phyloP scores from a whole-genome alignment of 2,888 invertebrate species.

The Tipula confusa region DNA sequence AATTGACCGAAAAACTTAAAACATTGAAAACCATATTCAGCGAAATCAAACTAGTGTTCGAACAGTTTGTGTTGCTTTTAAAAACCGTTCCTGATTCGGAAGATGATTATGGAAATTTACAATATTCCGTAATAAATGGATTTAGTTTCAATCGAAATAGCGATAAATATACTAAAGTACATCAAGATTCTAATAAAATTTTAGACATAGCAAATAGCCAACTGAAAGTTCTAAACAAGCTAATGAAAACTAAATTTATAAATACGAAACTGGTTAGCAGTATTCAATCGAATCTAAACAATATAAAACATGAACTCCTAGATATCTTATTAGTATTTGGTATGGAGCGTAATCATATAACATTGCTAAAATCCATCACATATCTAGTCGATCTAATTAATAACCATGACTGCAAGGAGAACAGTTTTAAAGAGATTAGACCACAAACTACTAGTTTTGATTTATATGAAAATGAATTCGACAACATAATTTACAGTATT shows the following conservation, averaged over 20 bases:
- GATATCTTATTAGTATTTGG: slow-evolving; percentile 41
- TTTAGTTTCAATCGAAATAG: background rate
- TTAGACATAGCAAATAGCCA: background rate
- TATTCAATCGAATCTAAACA: slow-evolving; percentile 37
- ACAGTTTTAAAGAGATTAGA: background rate
- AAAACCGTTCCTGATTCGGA: slow-evolving; percentile 55
- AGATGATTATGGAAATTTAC: background rate
- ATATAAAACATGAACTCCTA: slow-evolving; percentile 38
- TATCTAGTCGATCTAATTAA: background rate
- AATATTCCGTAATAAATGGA: background rate
- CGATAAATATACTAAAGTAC: background rate
- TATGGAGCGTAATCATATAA: slow-evolving; percentile 39
- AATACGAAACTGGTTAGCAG: slow-evolving; percentile 36
- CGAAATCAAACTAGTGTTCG: slow-evolving; percentile 51
- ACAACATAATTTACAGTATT: slow-evolving; percentile 52
- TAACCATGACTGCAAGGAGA: background rate
- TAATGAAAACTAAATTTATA: slow-evolving; percentile 31
- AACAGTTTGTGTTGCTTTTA: slow-evolving; percentile 65
- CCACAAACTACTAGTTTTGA: slow-evolving; percentile 31
- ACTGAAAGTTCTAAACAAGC: background rate
- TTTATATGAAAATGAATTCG: slow-evolving; percentile 47
- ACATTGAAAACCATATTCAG: slow-evolving; percentile 40
- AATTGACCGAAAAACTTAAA: slow-evolving; percentile 34
- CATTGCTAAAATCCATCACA: slow-evolving; percentile 37
- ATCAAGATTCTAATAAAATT: background rate